Conservation (phyloP, 2,797 vertebrate species). For the Crenuchus spilurus region DNA sequence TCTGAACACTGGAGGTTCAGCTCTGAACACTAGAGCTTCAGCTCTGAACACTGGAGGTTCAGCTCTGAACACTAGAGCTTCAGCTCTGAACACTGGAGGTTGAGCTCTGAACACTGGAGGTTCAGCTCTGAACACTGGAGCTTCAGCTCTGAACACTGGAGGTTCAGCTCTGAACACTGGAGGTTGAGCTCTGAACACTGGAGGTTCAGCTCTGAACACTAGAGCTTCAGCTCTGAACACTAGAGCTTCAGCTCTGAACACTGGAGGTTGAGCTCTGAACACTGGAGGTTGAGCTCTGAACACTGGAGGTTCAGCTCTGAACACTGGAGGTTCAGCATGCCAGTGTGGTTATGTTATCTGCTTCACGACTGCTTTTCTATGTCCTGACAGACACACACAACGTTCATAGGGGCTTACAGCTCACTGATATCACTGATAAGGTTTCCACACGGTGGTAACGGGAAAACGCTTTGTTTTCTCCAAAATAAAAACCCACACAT, state of each 20-base stretch:
- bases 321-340: neutral
- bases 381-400: constrained; percentile 34
- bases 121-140: too few species aligned
- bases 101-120: neutral
- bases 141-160: too few species aligned
- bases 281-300: neutral
- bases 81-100: too few species aligned
- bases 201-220: neutral
- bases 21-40: too few species aligned
- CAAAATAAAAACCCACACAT: neutral
- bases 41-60: neutral
- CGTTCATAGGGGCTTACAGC: constrained; percentile 23
- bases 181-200: neutral
- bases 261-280: neutral
- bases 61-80: neutral
- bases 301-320: neutral
- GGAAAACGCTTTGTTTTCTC: neutral
- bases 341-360: constrained; percentile 31
- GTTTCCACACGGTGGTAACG: constrained; percentile 7
- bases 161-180: too few species aligned
- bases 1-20: too few species aligned
- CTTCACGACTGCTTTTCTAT: neutral
- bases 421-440: constrained; percentile 15
- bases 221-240: neutral
- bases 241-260: neutral